Base-by-base conservation (phyloP, 1,140 invertebrate species). In the Apis mellifera region DNA sequence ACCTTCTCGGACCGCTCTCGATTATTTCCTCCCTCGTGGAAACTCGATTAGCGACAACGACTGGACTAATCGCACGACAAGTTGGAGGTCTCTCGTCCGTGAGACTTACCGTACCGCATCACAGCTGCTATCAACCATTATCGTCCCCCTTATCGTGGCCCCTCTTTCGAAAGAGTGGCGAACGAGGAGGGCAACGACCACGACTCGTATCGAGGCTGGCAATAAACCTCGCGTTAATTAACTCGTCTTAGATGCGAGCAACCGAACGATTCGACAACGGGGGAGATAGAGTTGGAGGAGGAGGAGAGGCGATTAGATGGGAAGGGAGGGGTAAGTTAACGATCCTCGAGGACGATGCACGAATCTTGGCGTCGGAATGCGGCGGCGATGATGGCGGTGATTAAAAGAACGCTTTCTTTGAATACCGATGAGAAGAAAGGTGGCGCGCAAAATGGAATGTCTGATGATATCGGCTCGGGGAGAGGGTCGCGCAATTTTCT, bases 21-120 rank as follows among this genome's bases (percentile, higher is more conserved):
- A 78, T 84, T 42, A 82, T 65, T 87, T 84, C 54, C 17, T n/a
- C 64, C 64, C 32, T 32, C 62, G 84, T 26, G 59, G 59, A 87
- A 82, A 87, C 85, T 87, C 84, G 69, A 55, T 87, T 87, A 87
- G 66, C 62, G 74, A 42, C 62, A n/a, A 55, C 62, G 83, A 87
- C 78, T 60, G 78, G 62, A 68, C 71, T 84, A 82, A 87, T 87
- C 84, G 78, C 83, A 78, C 68, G 50, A 78, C 78, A 81, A 62
- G 78, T 70, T 84, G 13, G 17, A 13, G 83, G 23, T n/a, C 7
- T 54, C 60, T n/a, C 13, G 13, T 62, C 60, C 13, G 1, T 62
- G 12, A 23, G n/a, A 2, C n/a, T n/a, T n/a, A 23, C 8, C 32
- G 2, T 32, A 32, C 32, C 32, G 2, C 32, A 3, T 32, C 60